Evolutionary conservation across 2,888 invertebrate species (phyloP), one percentile per base, ranked within the genome.

Genomic region (Acanthosepion esculentum): DNA sequence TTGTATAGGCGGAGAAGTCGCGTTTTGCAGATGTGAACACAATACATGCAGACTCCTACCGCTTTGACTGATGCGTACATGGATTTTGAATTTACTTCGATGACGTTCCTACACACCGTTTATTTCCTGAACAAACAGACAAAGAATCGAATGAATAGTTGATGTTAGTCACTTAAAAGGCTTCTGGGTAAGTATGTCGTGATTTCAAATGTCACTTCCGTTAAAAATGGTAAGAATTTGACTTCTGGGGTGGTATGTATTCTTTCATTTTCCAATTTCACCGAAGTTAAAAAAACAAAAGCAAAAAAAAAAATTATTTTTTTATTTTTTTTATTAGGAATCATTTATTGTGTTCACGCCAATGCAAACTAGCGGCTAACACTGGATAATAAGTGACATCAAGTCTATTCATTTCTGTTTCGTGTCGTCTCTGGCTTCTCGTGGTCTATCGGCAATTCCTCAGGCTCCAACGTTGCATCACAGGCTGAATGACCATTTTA

Each of bases 31-130:
- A 78, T n/a, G n/a, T 33, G n/a, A n/a, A n/a, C n/a, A 78, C n/a
- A 78, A 33, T 33, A 18, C 4, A n/a, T 33, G n/a, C 33, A 0
- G 5, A 15, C 8, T 10, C 18, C 33, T 10, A 33, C 78, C 3
- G 0, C 15, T 10, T n/a, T 1, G 26, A n/a, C 8, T 3, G 20
- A 8, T 10, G 8, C n/a, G 15, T n/a, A n/a, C n/a, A n/a, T 1
- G 78, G 12, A 78, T 23, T 33, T 33, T 12, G 33, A 15, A 78
- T 78, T 3, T 78, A n/a, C 0, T 33, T 33, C 12, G 78, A 78
- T 78, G 78, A 78, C 8, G 12, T 78, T 29, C 10, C 78, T n/a
- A 8, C 10, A 8, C 15, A n/a, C 78, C 78, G 29, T 78, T n/a
- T 78, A 12, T n/a, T 78, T 78, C 78, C 78, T 15, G 18, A 78